Percentiles rank a stretch among this genome's conserved stretches.
These are phyloP conservation scores for Pollachius pollachius DNA, from an alignment of 2,113 vertebrate species.

Conservation along the genomic window DNA sequence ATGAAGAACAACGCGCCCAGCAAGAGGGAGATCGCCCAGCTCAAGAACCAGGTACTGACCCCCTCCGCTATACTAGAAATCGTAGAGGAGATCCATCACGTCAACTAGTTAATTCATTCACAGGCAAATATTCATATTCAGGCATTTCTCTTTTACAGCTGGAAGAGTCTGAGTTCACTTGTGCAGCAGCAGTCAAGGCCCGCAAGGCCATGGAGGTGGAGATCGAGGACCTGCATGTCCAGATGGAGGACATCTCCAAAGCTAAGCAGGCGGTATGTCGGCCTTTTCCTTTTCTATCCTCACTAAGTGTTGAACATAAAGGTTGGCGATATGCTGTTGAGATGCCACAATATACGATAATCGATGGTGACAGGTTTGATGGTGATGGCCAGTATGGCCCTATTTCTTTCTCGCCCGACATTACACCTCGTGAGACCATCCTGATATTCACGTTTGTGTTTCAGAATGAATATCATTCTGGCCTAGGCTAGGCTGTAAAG, in stretches of 20 bases:
- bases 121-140: too few species aligned
- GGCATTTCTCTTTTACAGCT: conserved; percentile 38
- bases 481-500: too few species aligned
- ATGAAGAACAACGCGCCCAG: conserved; percentile 95
- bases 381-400: too few species aligned
- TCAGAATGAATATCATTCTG: too few species aligned
- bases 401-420: too few species aligned
- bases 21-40: conserved; percentile 94
- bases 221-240: conserved; percentile 94
- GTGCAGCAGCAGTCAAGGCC: conserved; percentile 89
- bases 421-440: too few species aligned
- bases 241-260: conserved; percentile 95
- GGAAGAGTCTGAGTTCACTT: conserved; percentile 97
- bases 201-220: conserved; percentile 97
- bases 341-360: background rate
- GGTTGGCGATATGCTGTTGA: background rate
- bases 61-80: background rate
- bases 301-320: background rate
- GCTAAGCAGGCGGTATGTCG: conserved; percentile 84
- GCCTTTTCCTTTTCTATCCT: conserved; percentile 2
- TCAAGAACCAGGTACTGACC: conserved; percentile 88
- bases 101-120: too few species aligned
- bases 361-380: too few species aligned
- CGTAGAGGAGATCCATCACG: too few species aligned
- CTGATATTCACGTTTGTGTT: too few species aligned